Percentiles rank a stretch among this genome's conserved stretches.
phyloP scores from a whole-genome alignment of 2,797 vertebrate species.

The Agapornis canus region DNA sequence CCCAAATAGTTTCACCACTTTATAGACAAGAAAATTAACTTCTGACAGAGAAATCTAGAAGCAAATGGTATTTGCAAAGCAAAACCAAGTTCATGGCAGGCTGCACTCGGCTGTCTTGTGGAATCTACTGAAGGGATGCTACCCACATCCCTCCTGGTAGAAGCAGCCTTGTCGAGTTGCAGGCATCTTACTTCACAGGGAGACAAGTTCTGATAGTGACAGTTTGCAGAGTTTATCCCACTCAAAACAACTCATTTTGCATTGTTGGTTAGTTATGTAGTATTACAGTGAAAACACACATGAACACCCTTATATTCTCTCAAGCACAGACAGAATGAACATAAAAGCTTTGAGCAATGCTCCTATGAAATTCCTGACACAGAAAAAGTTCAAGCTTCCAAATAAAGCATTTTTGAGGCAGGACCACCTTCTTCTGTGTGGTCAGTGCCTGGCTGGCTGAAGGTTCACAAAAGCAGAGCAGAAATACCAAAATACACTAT shows the following conservation, averaged over 20 bases:
- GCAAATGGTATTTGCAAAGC: background rate
- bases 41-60: background rate
- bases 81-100: background rate
- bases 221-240: background rate
- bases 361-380: slow-evolving; percentile 8
- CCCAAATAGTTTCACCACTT: background rate
- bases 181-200: background rate
- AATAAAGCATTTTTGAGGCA: background rate
- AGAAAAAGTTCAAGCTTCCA: slow-evolving; percentile 12
- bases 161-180: background rate
- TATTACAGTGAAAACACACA: background rate
- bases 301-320: slow-evolving; percentile 13
- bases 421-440: background rate
- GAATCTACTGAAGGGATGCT: background rate
- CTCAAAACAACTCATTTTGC: background rate
- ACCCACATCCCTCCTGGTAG: background rate
- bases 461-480: background rate
- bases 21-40: background rate
- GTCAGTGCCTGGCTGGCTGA: background rate
- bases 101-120: background rate
- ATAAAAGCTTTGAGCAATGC: background rate
- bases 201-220: background rate
- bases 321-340: background rate
- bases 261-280: background rate
- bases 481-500: background rate